Base-by-base conservation (phyloP, 2,113 vertebrate genomes). In the Oceanites oceanicus region DNA sequence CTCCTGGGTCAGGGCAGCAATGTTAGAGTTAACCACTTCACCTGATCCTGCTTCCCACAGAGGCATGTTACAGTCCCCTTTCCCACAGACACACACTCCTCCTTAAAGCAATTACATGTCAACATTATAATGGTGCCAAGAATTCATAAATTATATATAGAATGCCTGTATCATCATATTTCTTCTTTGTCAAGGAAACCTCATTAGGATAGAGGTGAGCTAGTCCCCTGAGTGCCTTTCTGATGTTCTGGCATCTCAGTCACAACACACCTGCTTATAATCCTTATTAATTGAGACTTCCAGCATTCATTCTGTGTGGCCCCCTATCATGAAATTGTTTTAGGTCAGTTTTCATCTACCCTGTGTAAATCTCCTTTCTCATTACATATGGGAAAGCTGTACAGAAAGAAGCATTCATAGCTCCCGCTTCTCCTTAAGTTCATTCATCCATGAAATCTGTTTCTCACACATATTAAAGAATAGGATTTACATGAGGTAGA, bases 61-160 rank as follows among this genome's bases (percentile, higher is more conserved):
- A 67, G 42, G 36, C 0, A 0, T 10, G 17, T 40, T 59, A 18
- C 34, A 44, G 42, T 38, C 50, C 38, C 65, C 38, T 72, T 94
- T 95, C 68, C 63, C 34, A 30, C 38, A 8, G 73, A 38, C 13
- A 9, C 15, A 21, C 8, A 2, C 25, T 88, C n/a, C 29, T 66
- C 26, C 56, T 71, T 80, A 81, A 86, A 95, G 72, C 63, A 76
- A 91, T 91, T 86, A 16, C 32, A 4, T 74, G 56, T 63, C 89
- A 84, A 44, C n/a, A 15, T 62, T 71, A 50, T 71, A 55, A 59
- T 44, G 34, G 15, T 92, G 92, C 68, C 75, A 84, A 59, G 83
- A 86, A 80, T 89, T 92, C 83, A 77, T 92, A 89, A 91, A 91
- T 95, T 92, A 91, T 86, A 80, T 88, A 63, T 47, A 49, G 79